Conservation (phyloP, 2,113 vertebrate species). For the Cebidichthys violaceus region DNA sequence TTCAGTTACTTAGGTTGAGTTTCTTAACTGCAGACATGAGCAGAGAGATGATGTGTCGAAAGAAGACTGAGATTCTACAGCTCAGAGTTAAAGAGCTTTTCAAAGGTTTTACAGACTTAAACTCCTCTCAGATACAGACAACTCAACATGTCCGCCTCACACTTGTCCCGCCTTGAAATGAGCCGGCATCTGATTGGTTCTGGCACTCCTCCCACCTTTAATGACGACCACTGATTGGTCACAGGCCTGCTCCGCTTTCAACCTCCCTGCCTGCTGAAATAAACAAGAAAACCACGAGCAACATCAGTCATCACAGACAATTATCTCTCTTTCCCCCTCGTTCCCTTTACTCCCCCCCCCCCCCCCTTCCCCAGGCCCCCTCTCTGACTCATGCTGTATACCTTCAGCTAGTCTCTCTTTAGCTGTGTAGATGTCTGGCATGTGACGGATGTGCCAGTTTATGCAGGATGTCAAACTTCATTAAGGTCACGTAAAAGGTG, state of each 20-base stretch:
- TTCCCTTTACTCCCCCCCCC: not conserved
- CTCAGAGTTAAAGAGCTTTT: not conserved
- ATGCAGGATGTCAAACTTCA: conserved; percentile 60
- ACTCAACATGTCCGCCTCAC: conserved; percentile 6
- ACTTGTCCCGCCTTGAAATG: conserved; percentile 29
- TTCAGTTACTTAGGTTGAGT: not conserved
- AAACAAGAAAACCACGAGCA: conserved; percentile 67
- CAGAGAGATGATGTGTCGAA: not conserved
- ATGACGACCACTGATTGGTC: conserved; percentile 72
- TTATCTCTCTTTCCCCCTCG: conserved; percentile 28
- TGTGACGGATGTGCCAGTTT: conserved; percentile 58
- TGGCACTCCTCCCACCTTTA: conserved; percentile 55
- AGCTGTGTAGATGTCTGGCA: conserved; percentile 46
- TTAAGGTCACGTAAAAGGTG: conserved; percentile 44
- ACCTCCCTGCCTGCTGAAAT: conserved; percentile 66
- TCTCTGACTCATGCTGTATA: conserved; percentile 7
- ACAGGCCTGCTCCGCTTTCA: conserved; percentile 65
- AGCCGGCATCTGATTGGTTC: conserved; percentile 54
- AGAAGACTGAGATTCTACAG: not conserved
- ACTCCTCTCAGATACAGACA: conserved; percentile 27
- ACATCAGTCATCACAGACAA: conserved; percentile 70
- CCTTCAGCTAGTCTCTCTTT: conserved; percentile 40
- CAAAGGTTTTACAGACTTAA: conserved; percentile 23
- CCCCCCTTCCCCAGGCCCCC: not conserved
- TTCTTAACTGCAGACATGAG: not conserved